Evolutionary conservation across 2,113 vertebrate species (phyloP), one percentile per base, ranked within the genome.

Genomic region (Peromyscus maniculatus): DNA sequence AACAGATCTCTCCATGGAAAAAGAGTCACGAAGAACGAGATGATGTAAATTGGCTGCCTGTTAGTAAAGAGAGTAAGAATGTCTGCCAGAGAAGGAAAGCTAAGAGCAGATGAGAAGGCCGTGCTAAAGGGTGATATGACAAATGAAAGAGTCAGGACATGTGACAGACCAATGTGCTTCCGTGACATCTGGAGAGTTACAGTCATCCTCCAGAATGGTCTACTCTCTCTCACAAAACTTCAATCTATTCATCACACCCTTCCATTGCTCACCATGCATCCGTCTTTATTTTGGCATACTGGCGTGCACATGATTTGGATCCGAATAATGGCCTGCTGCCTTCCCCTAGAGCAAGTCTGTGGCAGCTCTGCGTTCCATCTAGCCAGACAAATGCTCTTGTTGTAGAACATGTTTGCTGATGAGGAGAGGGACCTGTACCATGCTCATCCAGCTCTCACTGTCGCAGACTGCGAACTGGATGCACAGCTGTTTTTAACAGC

Each of bases 41-140:
- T 98, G 98, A 98, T 98, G 98, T 98, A 97, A 98, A 98, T 98
- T 95, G 98, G 98, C 97, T 97, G 98, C 96, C 95, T 96, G 97
- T 98, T 96, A 97, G 98, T 90, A 96, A 98, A 98, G 97, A 98
- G 96, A 98, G 97, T 97, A 94, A 97, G 97, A 97, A 97, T 89
- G 96, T 91, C 95, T 87, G 96, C 98, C 97, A 95, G 93, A 96
- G 98, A 98, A 98, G 98, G 98, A 98, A 24, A 93, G 88, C 92
- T 93, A 94, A 93, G 95, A 98, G 97, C 97, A 97, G 97, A 98
- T 97, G 98, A 98, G 95, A 96, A 98, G 97, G 95, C 97, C 97
- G 97, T 97, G 98, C 98, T 97, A 98, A 96, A 98, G 91, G 97
- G 97, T 64, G 97, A 96, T 93, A 57, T 72, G 96, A 96, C 97